Base-by-base conservation (phyloP, 2,888 invertebrate genomes). In the Anthophora plumipes region DNA sequence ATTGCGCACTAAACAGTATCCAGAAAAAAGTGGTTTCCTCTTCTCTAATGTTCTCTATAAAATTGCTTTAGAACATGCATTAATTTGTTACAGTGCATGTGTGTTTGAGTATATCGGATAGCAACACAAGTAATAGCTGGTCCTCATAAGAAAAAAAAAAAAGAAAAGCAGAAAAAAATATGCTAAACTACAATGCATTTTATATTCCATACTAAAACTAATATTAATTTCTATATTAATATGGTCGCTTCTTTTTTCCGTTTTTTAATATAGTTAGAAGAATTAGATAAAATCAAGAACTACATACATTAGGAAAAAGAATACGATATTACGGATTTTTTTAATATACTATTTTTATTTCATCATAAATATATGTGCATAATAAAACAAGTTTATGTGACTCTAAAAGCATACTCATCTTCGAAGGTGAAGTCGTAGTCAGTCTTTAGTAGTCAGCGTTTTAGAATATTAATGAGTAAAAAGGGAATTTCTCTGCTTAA, bases 81-180 rank as follows among this genome's bases (percentile, higher is more conserved):
- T 54, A 46, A 67, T 73, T 31, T 67, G n/a, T 43, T 55, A n/a
- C 8, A 31, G 43, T 55, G n/a, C 5, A 20, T 37, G 31, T 20
- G 20, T 43, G 57, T 37, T 57, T 68, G 25, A 43, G 57, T n/a
- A 41, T 66, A 43, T 22, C 22, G 55, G 25, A 9, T 43, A 55
- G 20, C 43, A 54, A 31, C 7, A 22, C 25, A 17, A 39, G 22
- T 12, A 39, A n/a, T 57, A 50, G 48, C 11, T 67, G 48, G 41
- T 66, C 12, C 20, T 73, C 1, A 20, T 43, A 22, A 52, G 37
- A 50, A 6, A 17, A n/a, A 3, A n/a, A 41, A 50, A 17, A 1
- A 4, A 63, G 5, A 22, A 17, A n/a, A n/a, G n/a, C n/a, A n/a
- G n/a, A n/a, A n/a, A n/a, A 43, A 20, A 41, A 71, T 8, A 20